Conservation (phyloP, 2,113 vertebrate species). For the Scopus umbretta region DNA sequence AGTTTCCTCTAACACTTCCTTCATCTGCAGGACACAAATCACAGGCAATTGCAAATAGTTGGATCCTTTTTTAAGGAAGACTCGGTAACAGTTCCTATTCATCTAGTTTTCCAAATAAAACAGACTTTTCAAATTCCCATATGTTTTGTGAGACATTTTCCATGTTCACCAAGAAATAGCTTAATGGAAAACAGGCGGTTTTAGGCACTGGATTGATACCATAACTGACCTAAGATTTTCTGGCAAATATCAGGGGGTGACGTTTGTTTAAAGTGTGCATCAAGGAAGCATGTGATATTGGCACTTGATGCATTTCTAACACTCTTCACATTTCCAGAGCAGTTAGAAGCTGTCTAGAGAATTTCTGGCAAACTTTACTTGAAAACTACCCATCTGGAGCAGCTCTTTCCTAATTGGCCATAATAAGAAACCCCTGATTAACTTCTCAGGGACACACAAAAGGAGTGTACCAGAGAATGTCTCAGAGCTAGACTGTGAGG, state of each 20-base stretch:
- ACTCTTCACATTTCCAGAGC: slow-evolving; percentile 42
- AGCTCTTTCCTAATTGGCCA: slow-evolving; percentile 24
- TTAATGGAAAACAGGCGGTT: background rate
- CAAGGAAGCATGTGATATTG: slow-evolving; percentile 13
- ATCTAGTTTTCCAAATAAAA: background rate
- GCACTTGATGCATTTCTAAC: background rate
- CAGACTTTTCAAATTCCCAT: background rate
- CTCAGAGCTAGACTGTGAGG: background rate
- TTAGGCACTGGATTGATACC: background rate
- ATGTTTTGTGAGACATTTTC: background rate
- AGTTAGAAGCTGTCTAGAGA: slow-evolving; percentile 47
- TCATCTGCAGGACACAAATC: background rate
- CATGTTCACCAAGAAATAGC: background rate
- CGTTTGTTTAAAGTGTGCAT: slow-evolving; percentile 56
- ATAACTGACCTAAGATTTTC: slow-evolving; percentile 12
- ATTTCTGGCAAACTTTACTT: slow-evolving; percentile 48
- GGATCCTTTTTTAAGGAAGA: background rate
- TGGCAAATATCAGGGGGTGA: slow-evolving; percentile 39
- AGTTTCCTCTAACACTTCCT: background rate
- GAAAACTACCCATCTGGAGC: slow-evolving; percentile 42
- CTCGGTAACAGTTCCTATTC: background rate
- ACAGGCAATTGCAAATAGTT: background rate
- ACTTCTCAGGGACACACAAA: background rate
- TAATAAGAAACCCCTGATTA: background rate
- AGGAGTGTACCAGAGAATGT: background rate